Percentiles rank a stretch among this genome's conserved stretches.
phyloP scores from a whole-genome alignment of 92 coral and sea anemone species.

The Parazoanthus swiftii region DNA sequence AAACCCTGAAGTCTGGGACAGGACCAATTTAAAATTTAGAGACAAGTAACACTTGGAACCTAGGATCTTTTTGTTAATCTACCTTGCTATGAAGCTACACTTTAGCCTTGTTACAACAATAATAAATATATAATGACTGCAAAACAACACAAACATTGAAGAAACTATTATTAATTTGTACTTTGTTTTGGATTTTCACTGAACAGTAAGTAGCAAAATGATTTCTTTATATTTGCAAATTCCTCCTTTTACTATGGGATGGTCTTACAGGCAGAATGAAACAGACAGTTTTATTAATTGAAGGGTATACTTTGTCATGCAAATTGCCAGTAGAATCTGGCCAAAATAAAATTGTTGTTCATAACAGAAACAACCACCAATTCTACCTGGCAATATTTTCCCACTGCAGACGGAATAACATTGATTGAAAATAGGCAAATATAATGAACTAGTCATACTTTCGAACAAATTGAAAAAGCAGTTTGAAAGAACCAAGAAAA shows the following conservation, averaged over 20 bases:
- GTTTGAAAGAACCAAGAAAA: too few relatives aligned
- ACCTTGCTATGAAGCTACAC: neutral
- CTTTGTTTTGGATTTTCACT: neutral
- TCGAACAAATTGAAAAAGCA: too few relatives aligned
- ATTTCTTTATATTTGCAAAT: conserved; percentile 4
- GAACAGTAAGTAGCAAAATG: neutral
- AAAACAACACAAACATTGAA: neutral
- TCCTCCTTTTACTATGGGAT: neutral
- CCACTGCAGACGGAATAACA: too few relatives aligned
- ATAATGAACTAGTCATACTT: neutral
- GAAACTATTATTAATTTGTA: neutral
- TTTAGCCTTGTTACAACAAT: neutral
- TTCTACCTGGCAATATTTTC: neutral
- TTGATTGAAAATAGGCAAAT: neutral
- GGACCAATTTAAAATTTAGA: too few relatives aligned
- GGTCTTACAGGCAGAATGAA: neutral
- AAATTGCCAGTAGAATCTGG: neutral
- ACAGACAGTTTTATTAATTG: neutral
- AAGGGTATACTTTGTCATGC: neutral
- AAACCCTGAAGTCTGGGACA: too few relatives aligned
- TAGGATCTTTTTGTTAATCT: too few relatives aligned
- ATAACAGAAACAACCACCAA: too few relatives aligned
- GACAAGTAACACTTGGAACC: too few relatives aligned
- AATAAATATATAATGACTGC: neutral
- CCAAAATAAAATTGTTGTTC: neutral